A percentile compares a stretch with the other conserved stretches of the same genome.
Conservation (phyloP, 2,113 vertebrate genomes). For the Corythoichthys haematopterus region DNA sequence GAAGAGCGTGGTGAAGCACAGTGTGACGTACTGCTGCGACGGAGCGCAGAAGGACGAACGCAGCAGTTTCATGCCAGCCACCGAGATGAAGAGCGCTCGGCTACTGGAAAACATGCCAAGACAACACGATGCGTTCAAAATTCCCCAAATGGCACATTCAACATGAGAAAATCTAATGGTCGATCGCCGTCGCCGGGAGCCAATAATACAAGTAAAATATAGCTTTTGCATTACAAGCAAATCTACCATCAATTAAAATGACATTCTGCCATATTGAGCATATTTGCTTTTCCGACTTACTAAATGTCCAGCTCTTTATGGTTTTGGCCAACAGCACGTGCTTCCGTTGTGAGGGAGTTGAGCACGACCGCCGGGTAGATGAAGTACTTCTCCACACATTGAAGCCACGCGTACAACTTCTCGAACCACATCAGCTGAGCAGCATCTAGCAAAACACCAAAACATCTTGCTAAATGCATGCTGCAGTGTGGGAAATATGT, state of each 20-base stretch:
- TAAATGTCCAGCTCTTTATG: slow-evolving; percentile 82
- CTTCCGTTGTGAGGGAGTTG: slow-evolving; percentile 83
- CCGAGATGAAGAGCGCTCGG: slow-evolving; percentile 82
- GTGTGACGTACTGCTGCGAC: slow-evolving; percentile 82
- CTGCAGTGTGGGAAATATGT: not conserved
- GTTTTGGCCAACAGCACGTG: slow-evolving; percentile 74
- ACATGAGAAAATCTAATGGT: too few species aligned
- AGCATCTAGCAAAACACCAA: slow-evolving; percentile 67
- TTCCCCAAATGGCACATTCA: too few species aligned
- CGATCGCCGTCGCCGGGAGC: too few species aligned
- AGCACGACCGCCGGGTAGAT: slow-evolving; percentile 87
- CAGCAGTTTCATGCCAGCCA: slow-evolving; percentile 86
- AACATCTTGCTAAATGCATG: slow-evolving; percentile 1
- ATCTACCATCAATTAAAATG: too few species aligned
- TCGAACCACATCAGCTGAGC: slow-evolving; percentile 93
- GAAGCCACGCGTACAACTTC: slow-evolving; percentile 85
- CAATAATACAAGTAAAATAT: too few species aligned
- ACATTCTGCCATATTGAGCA: too few species aligned
- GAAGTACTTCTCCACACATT: slow-evolving; percentile 86
- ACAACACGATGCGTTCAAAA: not conserved
- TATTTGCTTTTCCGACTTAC: slow-evolving; percentile 61
- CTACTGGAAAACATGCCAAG: slow-evolving; percentile 59
- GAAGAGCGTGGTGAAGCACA: slow-evolving; percentile 87
- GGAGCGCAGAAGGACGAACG: slow-evolving; percentile 84
- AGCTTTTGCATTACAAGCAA: too few species aligned